Percentiles rank a stretch among this genome's conserved stretches.
Evolutionary conservation across 2,797 vertebrate genomes (phyloP).

Genomic region (Propithecus deckenii): DNA sequence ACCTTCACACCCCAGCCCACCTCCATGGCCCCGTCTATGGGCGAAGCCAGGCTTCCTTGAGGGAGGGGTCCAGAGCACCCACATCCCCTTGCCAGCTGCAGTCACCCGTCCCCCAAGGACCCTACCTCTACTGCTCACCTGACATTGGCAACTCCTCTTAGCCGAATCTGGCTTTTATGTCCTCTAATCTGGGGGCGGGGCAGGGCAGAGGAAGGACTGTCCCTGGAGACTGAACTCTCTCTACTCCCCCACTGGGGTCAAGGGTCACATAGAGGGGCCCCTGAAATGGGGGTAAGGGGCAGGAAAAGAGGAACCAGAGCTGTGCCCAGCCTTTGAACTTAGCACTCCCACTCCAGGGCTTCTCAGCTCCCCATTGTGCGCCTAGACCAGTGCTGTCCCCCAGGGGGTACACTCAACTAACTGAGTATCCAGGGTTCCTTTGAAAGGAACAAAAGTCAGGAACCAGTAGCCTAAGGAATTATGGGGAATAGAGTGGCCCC

Average conservation of each 20-base stretch:
- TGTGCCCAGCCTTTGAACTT: background rate
- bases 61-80: background rate
- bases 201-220: background rate
- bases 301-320: background rate
- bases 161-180: slow-evolving; percentile 58
- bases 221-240: background rate
- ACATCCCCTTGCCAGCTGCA: background rate
- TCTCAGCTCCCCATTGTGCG: background rate
- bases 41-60: background rate
- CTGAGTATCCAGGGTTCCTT: background rate
- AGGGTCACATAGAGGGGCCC: background rate
- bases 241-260: background rate
- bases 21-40: background rate
- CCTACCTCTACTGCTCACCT: background rate
- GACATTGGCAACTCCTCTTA: background rate
- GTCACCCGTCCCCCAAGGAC: background rate
- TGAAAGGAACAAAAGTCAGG: slow-evolving; percentile 19
- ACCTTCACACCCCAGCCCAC: background rate
- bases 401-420: background rate
- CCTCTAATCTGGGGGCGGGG: background rate
- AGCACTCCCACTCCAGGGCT: background rate
- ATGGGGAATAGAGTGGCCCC: background rate
- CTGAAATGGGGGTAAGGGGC: background rate
- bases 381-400: background rate
- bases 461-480: background rate